Evolutionary conservation across 2,888 invertebrate species (phyloP), one percentile per base, ranked within the genome.

Genomic region (Siphonodentalium dalli): DNA sequence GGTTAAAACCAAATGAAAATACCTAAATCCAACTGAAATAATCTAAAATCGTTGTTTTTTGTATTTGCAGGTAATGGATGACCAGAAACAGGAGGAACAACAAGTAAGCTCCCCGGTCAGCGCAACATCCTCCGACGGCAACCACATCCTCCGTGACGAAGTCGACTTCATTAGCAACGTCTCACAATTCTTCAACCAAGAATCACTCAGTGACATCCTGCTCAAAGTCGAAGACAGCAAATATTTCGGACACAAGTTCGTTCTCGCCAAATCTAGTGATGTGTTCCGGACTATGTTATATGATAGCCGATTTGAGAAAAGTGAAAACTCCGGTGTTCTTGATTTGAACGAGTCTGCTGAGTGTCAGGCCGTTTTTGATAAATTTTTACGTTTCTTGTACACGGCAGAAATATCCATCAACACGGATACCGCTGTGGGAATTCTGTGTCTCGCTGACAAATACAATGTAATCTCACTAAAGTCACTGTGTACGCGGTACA

Each of bases 371-470:
- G 75, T 77, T 7, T 82, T 80, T 57, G 75, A 75, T 50, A 63
- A 69, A 11, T 82, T 82, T 62, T 66, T 82, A 20, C 63, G 67
- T 27, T 82, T 77, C 62, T 64, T 82, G 35, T 82, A 82, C 68
- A 78, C 79, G 3, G 81, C 79, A 4, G 75, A 79, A 56, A 70
- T 81, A 1, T 56, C 59, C n/a, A 72, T 81, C 33, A 71, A 67
- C 26, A 66, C 66, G 21, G 69, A 74, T 6, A 72, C 72, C 18
- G 77, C 79, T 11, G 74, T 80, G 0, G 81, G 81, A 1, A 73
- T 81, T 46, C 63, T 82, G 27, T 81, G 80, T 58, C 64, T 82
- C 29, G 80, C 82, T 0, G 82, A 80, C 60, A 82, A 82, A 58
- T 82, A 82, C 63, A 72, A 78, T 43, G 81, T 82, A 9, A 57